phyloP scores from a whole-genome alignment of 2,888 invertebrate genomes.

The Dusona sp. region DNA sequence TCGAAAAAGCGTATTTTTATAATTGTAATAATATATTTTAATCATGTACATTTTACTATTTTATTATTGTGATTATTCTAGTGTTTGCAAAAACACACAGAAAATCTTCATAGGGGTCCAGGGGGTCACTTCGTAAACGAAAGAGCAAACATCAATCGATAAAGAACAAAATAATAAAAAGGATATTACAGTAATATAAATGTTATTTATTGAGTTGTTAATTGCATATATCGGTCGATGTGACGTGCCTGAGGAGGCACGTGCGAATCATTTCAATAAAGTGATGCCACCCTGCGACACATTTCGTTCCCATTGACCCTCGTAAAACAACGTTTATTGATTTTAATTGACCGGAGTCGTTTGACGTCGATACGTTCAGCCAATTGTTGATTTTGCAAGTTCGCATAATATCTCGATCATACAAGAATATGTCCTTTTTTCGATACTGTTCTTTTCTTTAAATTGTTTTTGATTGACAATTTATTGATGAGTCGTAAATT shows the following conservation, averaged over 20 bases:
- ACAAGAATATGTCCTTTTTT: not conserved
- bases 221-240: constrained; percentile 21
- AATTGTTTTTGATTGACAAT: not conserved
- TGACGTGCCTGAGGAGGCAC: constrained; percentile 20
- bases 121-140: not conserved
- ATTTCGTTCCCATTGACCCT: constrained; percentile 64
- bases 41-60: not conserved
- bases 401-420: constrained; percentile 10
- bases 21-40: not conserved
- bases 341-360: constrained; percentile 56
- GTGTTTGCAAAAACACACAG: not conserved
- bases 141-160: not conserved
- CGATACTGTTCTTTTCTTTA: not conserved
- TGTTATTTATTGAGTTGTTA: not conserved
- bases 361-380: constrained; percentile 40
- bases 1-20: not conserved
- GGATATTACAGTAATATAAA: not conserved
- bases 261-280: constrained; percentile 46
- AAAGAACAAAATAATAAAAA: not conserved
- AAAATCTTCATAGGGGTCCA: not conserved
- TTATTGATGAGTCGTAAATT: not conserved
- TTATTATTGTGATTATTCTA: not conserved
- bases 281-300: constrained; percentile 30
- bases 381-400: constrained; percentile 10
- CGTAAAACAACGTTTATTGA: constrained; percentile 61